These are phyloP conservation scores for Microtus montanus DNA, from an alignment of 2,113 vertebrate genomes.

Conservation along the genomic window DNA sequence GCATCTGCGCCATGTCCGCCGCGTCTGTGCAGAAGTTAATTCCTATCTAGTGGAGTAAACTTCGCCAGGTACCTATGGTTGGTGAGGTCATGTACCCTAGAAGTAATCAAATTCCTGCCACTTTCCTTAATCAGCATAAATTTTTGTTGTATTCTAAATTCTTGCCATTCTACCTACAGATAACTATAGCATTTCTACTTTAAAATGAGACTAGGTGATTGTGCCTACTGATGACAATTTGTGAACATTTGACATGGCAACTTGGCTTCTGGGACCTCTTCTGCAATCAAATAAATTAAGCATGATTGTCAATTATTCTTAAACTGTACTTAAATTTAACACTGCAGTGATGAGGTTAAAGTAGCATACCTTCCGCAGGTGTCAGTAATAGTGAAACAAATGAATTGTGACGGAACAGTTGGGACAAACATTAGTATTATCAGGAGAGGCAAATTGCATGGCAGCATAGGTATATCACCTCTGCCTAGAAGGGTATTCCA, in stretches of 20 bases:
- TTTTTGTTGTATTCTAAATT: neutral
- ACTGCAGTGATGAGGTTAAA: neutral
- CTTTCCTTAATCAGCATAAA: neutral
- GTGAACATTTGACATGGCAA: neutral
- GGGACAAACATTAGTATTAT: neutral
- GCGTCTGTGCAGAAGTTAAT: neutral
- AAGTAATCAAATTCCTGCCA: neutral
- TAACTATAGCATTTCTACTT: neutral
- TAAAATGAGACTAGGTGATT: neutral
- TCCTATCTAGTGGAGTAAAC: neutral
- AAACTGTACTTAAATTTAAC: conserved; percentile 37
- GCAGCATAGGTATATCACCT: neutral
- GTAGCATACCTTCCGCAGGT: neutral
- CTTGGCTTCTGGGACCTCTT: neutral
- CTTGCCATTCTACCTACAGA: neutral
- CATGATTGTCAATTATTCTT: neutral
- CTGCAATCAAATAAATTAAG: conserved; percentile 8
- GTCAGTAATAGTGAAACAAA: neutral
- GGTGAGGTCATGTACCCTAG: neutral
- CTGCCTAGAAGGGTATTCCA: neutral
- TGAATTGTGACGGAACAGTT: neutral
- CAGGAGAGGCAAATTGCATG: neutral
- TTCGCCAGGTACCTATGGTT: neutral
- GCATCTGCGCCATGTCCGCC: too few species aligned
- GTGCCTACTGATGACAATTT: neutral